Base-by-base conservation (phyloP, 2,888 invertebrate species). In the Lasioglossum calceatum region DNA sequence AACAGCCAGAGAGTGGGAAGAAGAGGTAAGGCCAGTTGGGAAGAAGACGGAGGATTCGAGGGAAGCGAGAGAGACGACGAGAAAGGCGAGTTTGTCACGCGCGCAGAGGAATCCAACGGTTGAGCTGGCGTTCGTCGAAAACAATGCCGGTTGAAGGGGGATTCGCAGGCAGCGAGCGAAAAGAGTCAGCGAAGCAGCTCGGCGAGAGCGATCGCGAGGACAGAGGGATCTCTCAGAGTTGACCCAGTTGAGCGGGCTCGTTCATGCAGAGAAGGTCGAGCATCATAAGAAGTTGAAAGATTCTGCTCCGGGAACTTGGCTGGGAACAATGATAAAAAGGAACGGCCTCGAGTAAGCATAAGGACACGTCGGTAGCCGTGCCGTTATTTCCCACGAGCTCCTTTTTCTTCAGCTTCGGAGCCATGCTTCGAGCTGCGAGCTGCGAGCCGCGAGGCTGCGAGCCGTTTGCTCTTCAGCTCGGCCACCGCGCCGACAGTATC, bases 271-370 rank as follows among this genome's bases (percentile, higher is more conserved):
- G 58, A 82, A 76, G 78, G 74, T 82, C 81, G 84, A 77, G 78
- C 74, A 75, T 71, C 81, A 58, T 73, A 77, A 84, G 77, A 89
- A 90, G 86, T 87, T 89, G 87, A 88, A 90, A 83, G 86, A 90
- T 87, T 86, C 77, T 79, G 79, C 84, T 72, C 77, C 39, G 70
- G 75, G 72, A 77, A 80, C 39, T 84, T 73, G 80, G 82, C 75
- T 79, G 79, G 79, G 82, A 86, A 86, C 87, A 85, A 90, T 81
- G 90, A 88, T 79, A 85, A 87, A 90, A 88, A 90, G 80, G 85
- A 72, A 90, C 80, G 79, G 83, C 84, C 77, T 78, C 77, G 80
- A 81, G 81, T 84, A 74, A 87, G 85, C 86, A 74, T 82, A 85
- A 86, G 83, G 83, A 89, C 83, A 84, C 82, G 83, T 64, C 74